phyloP scores from a whole-genome alignment of 2,888 invertebrate species.

The Strigamia maritima region DNA sequence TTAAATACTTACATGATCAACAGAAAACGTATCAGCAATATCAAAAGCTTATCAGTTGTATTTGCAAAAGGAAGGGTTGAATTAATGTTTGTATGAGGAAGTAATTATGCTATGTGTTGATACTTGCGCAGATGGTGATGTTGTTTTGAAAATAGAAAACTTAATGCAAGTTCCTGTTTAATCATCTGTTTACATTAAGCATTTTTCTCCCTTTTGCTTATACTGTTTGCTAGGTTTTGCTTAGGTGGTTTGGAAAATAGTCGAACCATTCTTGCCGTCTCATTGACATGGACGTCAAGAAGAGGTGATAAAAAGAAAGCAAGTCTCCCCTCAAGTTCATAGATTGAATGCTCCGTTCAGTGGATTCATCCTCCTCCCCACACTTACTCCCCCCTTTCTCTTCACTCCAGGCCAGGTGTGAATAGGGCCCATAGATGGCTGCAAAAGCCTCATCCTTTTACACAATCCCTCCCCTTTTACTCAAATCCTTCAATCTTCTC shows the following conservation, averaged over 20 bases:
- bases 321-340: conserved; percentile 34
- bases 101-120: conserved; percentile 18
- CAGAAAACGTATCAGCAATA: not conserved
- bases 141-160: not conserved
- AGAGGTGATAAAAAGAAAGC: conserved; percentile 34
- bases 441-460: conserved; percentile 34
- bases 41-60: conserved; percentile 2
- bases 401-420: conserved; percentile 29
- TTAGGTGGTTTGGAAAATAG: conserved; percentile 30
- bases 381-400: conserved; percentile 21
- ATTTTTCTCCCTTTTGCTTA: not conserved
- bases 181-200: not conserved
- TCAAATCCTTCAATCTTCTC: conserved; percentile 31
- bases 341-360: conserved; percentile 34
- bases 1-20: not conserved
- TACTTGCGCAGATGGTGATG: conserved; percentile 10
- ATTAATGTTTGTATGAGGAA: conserved; percentile 27
- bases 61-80: not conserved
- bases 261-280: conserved; percentile 18
- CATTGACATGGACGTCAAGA: conserved; percentile 34
- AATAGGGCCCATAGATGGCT: conserved; percentile 31
- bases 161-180: conserved; percentile 25
- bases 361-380: conserved; percentile 18
- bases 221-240: conserved; percentile 17
- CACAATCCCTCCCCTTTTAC: conserved; percentile 28